Base-by-base conservation (phyloP, 2,113 vertebrate species). In the Mustelus asterias region DNA sequence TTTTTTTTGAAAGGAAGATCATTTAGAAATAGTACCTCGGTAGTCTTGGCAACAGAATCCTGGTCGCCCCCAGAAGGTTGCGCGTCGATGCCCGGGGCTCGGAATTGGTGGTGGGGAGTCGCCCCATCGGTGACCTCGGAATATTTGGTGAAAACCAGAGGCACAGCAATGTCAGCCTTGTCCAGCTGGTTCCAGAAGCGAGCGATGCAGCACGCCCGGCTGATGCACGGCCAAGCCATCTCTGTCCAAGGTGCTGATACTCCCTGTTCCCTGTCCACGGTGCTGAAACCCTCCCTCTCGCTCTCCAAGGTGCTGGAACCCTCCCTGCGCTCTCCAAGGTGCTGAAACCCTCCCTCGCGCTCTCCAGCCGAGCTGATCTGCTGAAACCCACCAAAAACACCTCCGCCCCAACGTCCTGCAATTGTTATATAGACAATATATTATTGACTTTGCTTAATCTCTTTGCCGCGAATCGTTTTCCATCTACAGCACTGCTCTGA, bases 221-320 rank as follows among this genome's bases (percentile, higher is more conserved):
- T 98, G 97, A 99, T 99, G 96, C 99, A 99, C 96, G 99, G 99
- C 99, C 99, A 99, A 96, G 99, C 99, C 99, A 99, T 99, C 97
- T 96, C 88, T 90, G 88, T 90, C 88, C 88, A 63, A 5, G 88
- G 88, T 90, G 54, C 85, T 95, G 94, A 88, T 29, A 48, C 85
- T 48, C 20, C 20, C 85, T 8, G 22, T 63, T 63, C 60, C 0
- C 60, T 63, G 60, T 63, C 60, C 60, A 63, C 8, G 60, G 60
- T 63, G 60, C 80, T 94, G 93, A 85, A 85, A 20, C 16, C 37
- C 37, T 9, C 76, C n/a, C 26, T 7, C 22, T 99, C 97, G 96
- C 88, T 90, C 54, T 90, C 88, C 88, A n/a, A 2, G 88, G 88
- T 90, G 54, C 85, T 95, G 94, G 29, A 88, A 48, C 44, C 8